These are phyloP conservation scores for Nibea albiflora DNA, from an alignment of 2,113 vertebrate species.

Conservation along the genomic window DNA sequence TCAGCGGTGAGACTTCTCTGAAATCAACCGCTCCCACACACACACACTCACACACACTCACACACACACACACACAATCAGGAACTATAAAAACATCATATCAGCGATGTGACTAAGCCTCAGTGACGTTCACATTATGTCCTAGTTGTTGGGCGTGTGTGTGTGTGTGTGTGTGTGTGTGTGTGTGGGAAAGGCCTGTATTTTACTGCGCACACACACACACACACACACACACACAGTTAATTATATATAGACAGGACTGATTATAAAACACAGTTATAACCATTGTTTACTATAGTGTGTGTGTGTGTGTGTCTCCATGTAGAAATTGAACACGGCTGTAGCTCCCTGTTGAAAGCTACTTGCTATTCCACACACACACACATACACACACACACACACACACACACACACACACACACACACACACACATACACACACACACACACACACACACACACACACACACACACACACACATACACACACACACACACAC, in stretches of 20 bases:
- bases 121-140: neutral
- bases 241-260: constrained; percentile 12
- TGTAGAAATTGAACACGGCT: neutral
- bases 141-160: neutral
- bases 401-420: constrained; percentile 11
- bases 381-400: constrained; percentile 3
- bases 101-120: constrained; percentile 28
- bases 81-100: constrained; percentile 37
- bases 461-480: constrained; percentile 3
- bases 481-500: neutral
- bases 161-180: constrained; percentile 1
- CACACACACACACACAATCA: constrained; percentile 4
- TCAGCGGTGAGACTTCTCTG: constrained; percentile 28
- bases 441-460: neutral
- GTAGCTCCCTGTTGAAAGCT: neutral
- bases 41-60: neutral
- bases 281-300: constrained; percentile 16
- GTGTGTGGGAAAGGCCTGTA: constrained; percentile 14
- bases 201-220: neutral
- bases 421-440: too few relatives aligned
- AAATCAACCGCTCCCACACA: constrained; percentile 24
- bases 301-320: constrained; percentile 8
- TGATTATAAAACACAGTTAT: constrained; percentile 20
- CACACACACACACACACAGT: neutral
- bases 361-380: constrained; percentile 32